A percentile compares a stretch with the other conserved stretches of the same genome.
Conservation (phyloP, 2,113 vertebrate genomes). For the Mungos mungo region DNA sequence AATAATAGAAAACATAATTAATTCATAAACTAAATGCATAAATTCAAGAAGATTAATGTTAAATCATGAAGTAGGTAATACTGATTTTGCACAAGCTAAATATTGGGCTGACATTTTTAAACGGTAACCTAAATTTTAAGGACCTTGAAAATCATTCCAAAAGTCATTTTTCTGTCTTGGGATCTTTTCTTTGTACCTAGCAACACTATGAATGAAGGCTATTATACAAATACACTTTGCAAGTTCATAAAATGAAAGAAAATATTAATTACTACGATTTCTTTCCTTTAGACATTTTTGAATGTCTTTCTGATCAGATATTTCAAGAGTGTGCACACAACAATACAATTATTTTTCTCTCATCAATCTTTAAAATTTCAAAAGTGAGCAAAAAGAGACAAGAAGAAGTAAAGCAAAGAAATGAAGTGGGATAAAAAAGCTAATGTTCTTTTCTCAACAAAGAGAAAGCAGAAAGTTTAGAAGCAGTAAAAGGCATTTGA, state of each 20-base stretch:
- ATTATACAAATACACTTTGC: not conserved
- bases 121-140: not conserved
- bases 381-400: not conserved
- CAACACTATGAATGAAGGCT: not conserved
- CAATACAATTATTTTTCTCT: not conserved
- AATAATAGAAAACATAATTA: not conserved
- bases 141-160: not conserved
- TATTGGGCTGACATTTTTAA: not conserved
- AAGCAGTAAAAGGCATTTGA: not conserved
- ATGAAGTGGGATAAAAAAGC: not conserved
- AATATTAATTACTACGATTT: not conserved
- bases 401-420: not conserved
- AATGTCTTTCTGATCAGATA: not conserved
- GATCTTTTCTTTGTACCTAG: not conserved
- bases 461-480: not conserved
- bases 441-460: not conserved
- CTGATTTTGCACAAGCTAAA: not conserved
- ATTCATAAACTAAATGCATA: not conserved
- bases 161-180: not conserved
- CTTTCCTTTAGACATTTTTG: not conserved
- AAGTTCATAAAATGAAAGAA: not conserved
- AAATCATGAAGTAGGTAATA: not conserved
- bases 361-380: not conserved
- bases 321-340: not conserved
- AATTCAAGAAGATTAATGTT: not conserved